phyloP scores from a whole-genome alignment of 2,113 vertebrate species.

The Chionomys nivalis region DNA sequence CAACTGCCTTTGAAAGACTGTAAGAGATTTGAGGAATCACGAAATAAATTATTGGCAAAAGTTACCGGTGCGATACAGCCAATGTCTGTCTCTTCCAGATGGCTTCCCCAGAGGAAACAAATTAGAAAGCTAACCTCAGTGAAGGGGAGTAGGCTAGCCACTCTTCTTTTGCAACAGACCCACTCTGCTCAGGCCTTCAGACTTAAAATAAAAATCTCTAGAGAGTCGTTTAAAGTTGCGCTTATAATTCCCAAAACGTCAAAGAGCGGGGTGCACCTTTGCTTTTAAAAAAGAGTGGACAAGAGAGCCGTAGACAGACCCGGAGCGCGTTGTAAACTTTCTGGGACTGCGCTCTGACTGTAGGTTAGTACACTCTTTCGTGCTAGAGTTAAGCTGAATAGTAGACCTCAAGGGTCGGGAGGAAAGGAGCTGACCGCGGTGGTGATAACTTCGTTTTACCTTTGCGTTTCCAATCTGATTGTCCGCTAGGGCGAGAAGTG shows the following conservation, averaged over 20 bases:
- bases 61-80: neutral
- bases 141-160: neutral
- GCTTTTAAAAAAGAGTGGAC: constrained; percentile 44
- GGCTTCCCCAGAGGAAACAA: constrained; percentile 56
- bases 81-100: constrained; percentile 35
- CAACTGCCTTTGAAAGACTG: neutral
- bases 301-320: neutral
- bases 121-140: neutral
- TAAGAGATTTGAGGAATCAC: neutral
- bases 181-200: neutral
- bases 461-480: constrained; percentile 39
- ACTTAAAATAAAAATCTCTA: neutral
- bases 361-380: neutral
- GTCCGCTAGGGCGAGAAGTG: constrained; percentile 6
- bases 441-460: constrained; percentile 46
- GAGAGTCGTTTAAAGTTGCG: neutral
- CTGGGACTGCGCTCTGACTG: neutral
- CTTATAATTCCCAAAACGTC: neutral
- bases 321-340: neutral
- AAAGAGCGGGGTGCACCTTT: neutral
- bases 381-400: neutral
- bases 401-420: neutral
- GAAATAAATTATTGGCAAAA: constrained; percentile 27
- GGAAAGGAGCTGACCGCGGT: neutral
- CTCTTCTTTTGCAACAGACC: neutral